Conservation (phyloP, 2,113 vertebrate genomes). For the Sarotherodon lohbergeri region DNA sequence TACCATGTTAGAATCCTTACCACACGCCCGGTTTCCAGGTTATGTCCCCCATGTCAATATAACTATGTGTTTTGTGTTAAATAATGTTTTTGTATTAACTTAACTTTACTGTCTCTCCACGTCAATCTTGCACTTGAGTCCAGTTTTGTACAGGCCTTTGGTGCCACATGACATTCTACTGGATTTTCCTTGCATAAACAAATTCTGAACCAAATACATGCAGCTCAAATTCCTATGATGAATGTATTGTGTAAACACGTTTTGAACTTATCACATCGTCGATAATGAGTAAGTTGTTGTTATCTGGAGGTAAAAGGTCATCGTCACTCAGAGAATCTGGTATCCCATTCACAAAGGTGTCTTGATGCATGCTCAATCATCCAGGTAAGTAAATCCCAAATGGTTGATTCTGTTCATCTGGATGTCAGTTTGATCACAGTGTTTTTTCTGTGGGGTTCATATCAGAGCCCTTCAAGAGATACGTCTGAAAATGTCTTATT, state of each 20-base stretch:
- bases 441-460: too few relatives aligned
- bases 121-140: not conserved
- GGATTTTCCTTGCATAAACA: not conserved
- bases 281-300: not conserved
- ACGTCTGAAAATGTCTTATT: too few relatives aligned
- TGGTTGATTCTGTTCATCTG: not conserved
- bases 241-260: not conserved
- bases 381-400: not conserved
- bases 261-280: not conserved
- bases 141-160: not conserved
- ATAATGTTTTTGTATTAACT: not conserved
- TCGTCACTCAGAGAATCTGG: not conserved
- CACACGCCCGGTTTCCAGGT: not conserved
- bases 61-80: not conserved
- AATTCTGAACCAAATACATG: not conserved
- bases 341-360: not conserved
- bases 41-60: not conserved
- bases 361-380: not conserved
- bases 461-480: too few relatives aligned
- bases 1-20: not conserved
- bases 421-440: not conserved
- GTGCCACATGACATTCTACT: not conserved
- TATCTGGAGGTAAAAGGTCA: not conserved
- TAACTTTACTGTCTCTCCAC: not conserved
- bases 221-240: not conserved